These are phyloP conservation scores for Andricus quercusramuli DNA, from an alignment of 2,888 invertebrate genomes.

Conservation along the genomic window DNA sequence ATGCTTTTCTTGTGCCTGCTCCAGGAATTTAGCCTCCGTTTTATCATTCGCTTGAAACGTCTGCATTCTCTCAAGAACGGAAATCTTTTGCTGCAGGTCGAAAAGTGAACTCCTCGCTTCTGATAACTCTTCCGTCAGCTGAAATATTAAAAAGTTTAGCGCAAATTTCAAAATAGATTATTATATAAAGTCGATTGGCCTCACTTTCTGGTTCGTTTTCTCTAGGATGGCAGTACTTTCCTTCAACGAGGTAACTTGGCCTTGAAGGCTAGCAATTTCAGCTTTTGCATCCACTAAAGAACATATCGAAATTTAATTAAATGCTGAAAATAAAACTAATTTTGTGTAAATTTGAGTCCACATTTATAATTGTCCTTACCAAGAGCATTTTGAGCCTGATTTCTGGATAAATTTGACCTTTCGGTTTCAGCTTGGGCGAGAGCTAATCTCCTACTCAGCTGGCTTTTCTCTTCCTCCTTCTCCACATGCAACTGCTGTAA, in stretches of 20 bases:
- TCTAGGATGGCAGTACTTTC: slow-evolving; percentile 69
- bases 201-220: slow-evolving; percentile 71
- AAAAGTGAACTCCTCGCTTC: slow-evolving; percentile 67
- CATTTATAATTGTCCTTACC: slow-evolving; percentile 75
- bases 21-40: slow-evolving; percentile 76
- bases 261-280: slow-evolving; percentile 68
- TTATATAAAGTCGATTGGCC: slow-evolving; percentile 11
- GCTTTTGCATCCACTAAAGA: slow-evolving; percentile 71
- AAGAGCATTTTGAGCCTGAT: slow-evolving; percentile 84
- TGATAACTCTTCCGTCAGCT: slow-evolving; percentile 70
- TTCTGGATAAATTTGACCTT: slow-evolving; percentile 81
- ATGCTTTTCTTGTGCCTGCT: slow-evolving; percentile 79
- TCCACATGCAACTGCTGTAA: slow-evolving; percentile 65
- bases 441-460: slow-evolving; percentile 81
- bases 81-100: slow-evolving; percentile 72
- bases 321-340: background rate
- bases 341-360: background rate
- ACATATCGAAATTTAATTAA: slow-evolving; percentile 38
- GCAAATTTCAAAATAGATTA: slow-evolving; percentile 10
- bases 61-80: slow-evolving; percentile 70
- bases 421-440: slow-evolving; percentile 83
- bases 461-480: slow-evolving; percentile 74
- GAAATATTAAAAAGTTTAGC: slow-evolving; percentile 4
- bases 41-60: slow-evolving; percentile 69
- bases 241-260: slow-evolving; percentile 65